phyloP scores from a whole-genome alignment of 2,797 vertebrate species.

The Sebastes minor region DNA sequence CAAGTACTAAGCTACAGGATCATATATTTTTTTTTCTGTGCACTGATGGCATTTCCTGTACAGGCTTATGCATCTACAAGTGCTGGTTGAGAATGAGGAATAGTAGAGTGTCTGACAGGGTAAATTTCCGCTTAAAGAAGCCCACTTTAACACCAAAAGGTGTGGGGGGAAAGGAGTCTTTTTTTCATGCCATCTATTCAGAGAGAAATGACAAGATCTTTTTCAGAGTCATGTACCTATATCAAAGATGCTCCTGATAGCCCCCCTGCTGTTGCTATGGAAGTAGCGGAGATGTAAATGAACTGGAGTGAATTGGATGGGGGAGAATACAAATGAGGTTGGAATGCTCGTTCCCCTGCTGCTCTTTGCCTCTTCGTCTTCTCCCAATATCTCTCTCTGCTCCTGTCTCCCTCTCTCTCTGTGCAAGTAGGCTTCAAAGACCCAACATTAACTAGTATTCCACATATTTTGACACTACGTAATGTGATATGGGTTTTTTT shows the following conservation, averaged over 20 bases:
- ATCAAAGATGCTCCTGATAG: conserved; percentile 90
- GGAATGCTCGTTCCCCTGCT: conserved; percentile 77
- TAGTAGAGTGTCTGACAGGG: conserved; percentile 41
- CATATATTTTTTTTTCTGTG: conserved; percentile 28
- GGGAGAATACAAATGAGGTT: conserved; percentile 92
- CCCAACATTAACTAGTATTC: conserved; percentile 14
- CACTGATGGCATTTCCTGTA: conserved; percentile 42
- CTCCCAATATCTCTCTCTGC: conserved; percentile 31
- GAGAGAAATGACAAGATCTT: conserved; percentile 78
- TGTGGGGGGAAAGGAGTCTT: not conserved
- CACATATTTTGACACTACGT: conserved; percentile 26
- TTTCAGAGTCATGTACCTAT: conserved; percentile 88
- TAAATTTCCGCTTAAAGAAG: conserved; percentile 63
- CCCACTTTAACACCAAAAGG: conserved; percentile 60
- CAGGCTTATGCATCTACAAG: conserved; percentile 37
- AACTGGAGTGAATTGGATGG: conserved; percentile 89
- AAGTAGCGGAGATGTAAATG: conserved; percentile 91
- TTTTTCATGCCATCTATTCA: conserved; percentile 71
- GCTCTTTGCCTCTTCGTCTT: conserved; percentile 64
- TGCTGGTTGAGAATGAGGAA: conserved; percentile 17
- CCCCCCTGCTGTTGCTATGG: conserved; percentile 90
- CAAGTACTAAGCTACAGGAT: conserved; percentile 12
- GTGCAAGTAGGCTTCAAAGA: conserved; percentile 36
- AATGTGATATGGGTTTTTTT: not conserved
- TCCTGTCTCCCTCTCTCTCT: conserved; percentile 16